A percentile compares a stretch with the other conserved stretches of the same genome.
Evolutionary conservation across 2,797 vertebrate genomes (phyloP).

Genomic region (Moxostoma hubbsi): DNA sequence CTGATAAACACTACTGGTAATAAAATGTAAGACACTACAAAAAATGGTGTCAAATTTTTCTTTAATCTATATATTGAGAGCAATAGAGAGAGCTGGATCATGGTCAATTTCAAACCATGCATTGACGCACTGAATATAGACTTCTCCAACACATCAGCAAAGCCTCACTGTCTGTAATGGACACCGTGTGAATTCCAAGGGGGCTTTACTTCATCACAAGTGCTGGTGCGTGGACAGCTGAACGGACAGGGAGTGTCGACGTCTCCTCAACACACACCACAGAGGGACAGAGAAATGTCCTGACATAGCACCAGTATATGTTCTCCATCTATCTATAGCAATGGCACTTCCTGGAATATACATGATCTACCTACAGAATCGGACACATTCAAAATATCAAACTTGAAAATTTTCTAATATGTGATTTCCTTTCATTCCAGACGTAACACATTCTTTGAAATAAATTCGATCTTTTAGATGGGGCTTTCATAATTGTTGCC

Average conservation of each 20-base stretch:
- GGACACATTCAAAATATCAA: conserved; percentile 5
- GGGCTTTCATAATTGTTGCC: background rate
- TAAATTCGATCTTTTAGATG: background rate
- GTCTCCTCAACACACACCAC: conserved; percentile 53
- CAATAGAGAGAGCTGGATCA: conserved; percentile 47
- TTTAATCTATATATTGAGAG: too few relatives aligned
- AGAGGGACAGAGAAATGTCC: conserved; percentile 19
- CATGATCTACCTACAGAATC: conserved; percentile 17
- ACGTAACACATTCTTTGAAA: conserved; percentile 28
- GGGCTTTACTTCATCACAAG: conserved; percentile 71
- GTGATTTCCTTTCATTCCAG: conserved; percentile 9
- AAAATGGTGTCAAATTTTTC: too few relatives aligned
- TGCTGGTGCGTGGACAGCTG: conserved; percentile 80
- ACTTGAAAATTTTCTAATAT: background rate
- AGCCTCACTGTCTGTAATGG: conserved; percentile 71
- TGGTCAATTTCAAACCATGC: conserved; percentile 56
- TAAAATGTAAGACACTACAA: too few relatives aligned
- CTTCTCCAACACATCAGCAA: conserved; percentile 53
- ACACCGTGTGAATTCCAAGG: conserved; percentile 79
- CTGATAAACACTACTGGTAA: too few relatives aligned
- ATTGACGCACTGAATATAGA: conserved; percentile 71
- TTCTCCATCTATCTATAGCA: conserved; percentile 48
- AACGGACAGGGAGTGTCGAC: conserved; percentile 74
- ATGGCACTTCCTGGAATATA: conserved; percentile 28
- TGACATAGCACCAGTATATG: conserved; percentile 46